phyloP scores from a whole-genome alignment of 2,797 vertebrate species.

The Momotus momota region DNA sequence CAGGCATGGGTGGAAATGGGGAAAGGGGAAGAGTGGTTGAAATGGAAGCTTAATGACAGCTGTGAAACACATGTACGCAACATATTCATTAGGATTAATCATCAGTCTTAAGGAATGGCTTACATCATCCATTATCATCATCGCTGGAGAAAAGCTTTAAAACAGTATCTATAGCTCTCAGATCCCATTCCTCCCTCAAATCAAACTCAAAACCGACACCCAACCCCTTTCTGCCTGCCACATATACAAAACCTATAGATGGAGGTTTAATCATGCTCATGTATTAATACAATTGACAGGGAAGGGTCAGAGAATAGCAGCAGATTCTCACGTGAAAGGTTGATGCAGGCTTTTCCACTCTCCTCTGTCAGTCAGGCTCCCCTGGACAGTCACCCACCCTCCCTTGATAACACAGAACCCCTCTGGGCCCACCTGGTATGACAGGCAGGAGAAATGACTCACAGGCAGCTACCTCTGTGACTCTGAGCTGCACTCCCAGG shows the following conservation, averaged over 20 bases:
- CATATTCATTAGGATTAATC: slow-evolving; percentile 67
- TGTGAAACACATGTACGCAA: slow-evolving; percentile 43
- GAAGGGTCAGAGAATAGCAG: neutral
- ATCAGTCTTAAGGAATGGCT: slow-evolving; percentile 46
- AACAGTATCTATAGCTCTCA: slow-evolving; percentile 8
- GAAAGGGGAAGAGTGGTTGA: slow-evolving; percentile 27
- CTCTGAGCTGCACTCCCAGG: neutral
- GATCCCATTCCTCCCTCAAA: slow-evolving; percentile 7
- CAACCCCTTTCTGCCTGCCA: neutral
- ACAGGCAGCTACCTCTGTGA: neutral
- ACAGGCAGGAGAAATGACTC: neutral
- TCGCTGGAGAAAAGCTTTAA: neutral
- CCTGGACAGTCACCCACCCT: neutral
- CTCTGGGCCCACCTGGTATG: neutral
- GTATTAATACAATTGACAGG: neutral
- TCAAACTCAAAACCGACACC: neutral
- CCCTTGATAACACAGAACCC: neutral
- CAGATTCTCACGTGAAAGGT: neutral
- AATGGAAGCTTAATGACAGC: slow-evolving; percentile 65
- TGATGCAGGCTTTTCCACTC: neutral
- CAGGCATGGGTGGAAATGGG: slow-evolving; percentile 45
- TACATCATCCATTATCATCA: slow-evolving; percentile 41
- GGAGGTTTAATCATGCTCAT: neutral
- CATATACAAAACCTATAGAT: neutral
- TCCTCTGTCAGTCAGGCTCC: neutral